Base-by-base conservation (phyloP, 2,888 invertebrate genomes). In the Orthosia cruda region DNA sequence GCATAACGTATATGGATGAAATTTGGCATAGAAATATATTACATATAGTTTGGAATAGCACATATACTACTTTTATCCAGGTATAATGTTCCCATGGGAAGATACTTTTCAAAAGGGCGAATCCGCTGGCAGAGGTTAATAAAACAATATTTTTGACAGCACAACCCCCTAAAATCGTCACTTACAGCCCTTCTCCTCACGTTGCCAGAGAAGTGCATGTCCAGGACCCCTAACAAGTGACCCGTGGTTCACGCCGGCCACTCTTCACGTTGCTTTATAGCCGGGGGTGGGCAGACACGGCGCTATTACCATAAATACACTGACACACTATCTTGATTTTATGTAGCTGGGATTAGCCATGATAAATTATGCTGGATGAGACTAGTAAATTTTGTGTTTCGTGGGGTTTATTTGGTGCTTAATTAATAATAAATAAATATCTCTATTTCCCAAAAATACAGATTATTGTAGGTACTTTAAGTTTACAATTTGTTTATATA, bases 201-300 rank as follows among this genome's bases (percentile, higher is more conserved):
- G 13, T n/a, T 26, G n/a, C 50, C 2, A 50, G 2, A 40, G 50
- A 52, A 72, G 49, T 63, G 62, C 61, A 68, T 54, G 57, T 62
- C 65, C 32, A 59, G 52, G 20, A 23, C 55, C n/a, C 26, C 55
- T 57, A 55, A 49, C 50, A 20, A 59, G 20, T 71, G 50, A 68
- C 71, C 76, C 71, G 12, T 13, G 59, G 50, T 61, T 72, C 76
- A 63, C 58, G 62, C 49, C 26, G 45, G 59, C 72, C 71, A 84
- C 80, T 74, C 80, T 77, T 84, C 80, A 84, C 49, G 72, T 55
- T 77, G 72, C 45, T 83, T 85, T 85, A 83, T 77, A 32, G 65
- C 73, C 61, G 32, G 23, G 76, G 47, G 76, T 68, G 77, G 72
- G 65, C 52, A 74, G 76, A 77, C 66, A 49, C 54, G 26, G n/a